Conservation (phyloP, 2,797 vertebrate species). For the Peromyscus nudipes region DNA sequence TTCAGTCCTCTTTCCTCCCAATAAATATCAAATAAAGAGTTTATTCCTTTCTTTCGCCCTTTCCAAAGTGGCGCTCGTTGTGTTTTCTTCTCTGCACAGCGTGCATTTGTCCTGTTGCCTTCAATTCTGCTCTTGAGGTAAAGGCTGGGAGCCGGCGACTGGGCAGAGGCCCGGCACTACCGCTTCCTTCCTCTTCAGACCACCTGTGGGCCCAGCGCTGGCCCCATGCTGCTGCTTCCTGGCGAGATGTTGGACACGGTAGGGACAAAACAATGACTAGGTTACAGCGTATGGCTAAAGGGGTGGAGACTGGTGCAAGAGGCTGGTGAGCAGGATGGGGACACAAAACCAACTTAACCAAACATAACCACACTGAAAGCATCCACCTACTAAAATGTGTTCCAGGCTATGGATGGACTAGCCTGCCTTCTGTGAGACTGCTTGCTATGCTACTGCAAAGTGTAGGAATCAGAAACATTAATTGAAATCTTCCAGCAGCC, state of each 20-base stretch:
- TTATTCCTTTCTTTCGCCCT: constrained; percentile 82
- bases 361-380: constrained; percentile 88
- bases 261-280: constrained; percentile 86
- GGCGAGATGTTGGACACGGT: constrained; percentile 83
- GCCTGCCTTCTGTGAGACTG: constrained; percentile 86
- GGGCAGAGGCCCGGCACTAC: constrained; percentile 38
- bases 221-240: constrained; percentile 87
- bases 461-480: constrained; percentile 89
- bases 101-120: constrained; percentile 71
- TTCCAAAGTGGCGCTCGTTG: constrained; percentile 75
- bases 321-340: constrained; percentile 74
- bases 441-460: constrained; percentile 89
- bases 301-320: constrained; percentile 71
- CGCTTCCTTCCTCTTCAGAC: constrained; percentile 78
- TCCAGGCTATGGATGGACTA: constrained; percentile 89
- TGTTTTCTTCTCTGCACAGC: constrained; percentile 58
- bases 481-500: constrained; percentile 88
- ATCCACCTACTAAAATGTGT: constrained; percentile 90
- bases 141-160: constrained; percentile 76
- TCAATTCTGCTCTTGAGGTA: constrained; percentile 72
- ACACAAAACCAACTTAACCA: constrained; percentile 75
- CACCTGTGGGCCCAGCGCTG: constrained; percentile 84
- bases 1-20: constrained; percentile 88
- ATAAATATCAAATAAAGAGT: constrained; percentile 89
- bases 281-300: constrained; percentile 82